Percentiles rank a stretch among this genome's conserved stretches.
These are phyloP conservation scores for Xenopus tropicalis DNA, from an alignment of 2,113 vertebrate genomes.

Conservation along the genomic window UCB_Xtro_10.0 CM004452.2:41158001-41158500, in stretches of 20 bases:
- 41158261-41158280: no score
- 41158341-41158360: conserved; percentile 99
- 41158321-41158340: conserved; percentile 97
- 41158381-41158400: conserved; percentile 96
- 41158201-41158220: no score
- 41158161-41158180: no score
- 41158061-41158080: conserved; percentile 96
- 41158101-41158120: conserved; percentile 97
- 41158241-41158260: no score
- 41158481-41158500: no score
- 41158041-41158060: conserved; percentile 79
- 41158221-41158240: no score
- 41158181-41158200: no score
- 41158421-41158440: conserved; percentile 93
- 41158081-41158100: conserved; percentile 93
- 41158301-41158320: conserved; percentile 88
- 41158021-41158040: conserved; percentile 82
- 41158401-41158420: conserved; percentile 97
- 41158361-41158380: conserved; percentile 98
- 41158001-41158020: conserved; percentile 86
- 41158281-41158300: conserved; percentile 50
- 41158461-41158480: no score
- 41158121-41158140: conserved; percentile 57
- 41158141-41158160: no score
- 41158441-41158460: conserved; percentile 90